Conservation (phyloP, 2,113 vertebrate genomes). For the Ictidomys tridecemlineatus region DNA sequence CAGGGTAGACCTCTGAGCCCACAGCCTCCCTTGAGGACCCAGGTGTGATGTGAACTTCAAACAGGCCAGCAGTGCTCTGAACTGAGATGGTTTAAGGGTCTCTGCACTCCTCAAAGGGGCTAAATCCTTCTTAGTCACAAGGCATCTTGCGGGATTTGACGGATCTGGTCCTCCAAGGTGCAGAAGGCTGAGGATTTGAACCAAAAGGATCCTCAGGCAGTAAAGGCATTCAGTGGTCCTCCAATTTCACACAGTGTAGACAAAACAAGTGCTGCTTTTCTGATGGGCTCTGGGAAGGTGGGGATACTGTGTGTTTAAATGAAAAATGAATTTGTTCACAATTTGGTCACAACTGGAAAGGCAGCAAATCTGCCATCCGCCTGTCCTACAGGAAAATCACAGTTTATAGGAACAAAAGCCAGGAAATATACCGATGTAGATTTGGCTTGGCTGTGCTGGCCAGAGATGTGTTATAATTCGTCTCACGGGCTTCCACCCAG, state of each 20-base stretch:
- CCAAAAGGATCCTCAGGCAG: background rate
- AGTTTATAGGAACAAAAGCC: background rate
- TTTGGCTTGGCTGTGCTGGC: background rate
- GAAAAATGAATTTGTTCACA: background rate
- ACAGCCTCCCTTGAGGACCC: background rate
- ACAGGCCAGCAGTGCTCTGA: background rate
- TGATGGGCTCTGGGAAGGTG: background rate
- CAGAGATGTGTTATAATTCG: background rate
- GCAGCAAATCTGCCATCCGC: background rate
- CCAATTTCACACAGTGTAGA: background rate
- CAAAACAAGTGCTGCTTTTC: background rate
- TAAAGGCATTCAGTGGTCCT: background rate
- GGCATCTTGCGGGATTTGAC: background rate
- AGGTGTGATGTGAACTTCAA: background rate
- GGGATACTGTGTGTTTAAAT: rapidly evolving
- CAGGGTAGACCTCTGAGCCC: background rate
- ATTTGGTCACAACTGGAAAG: background rate
- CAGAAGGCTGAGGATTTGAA: background rate
- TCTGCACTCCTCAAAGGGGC: background rate
- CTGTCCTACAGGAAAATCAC: background rate
- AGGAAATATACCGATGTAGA: background rate
- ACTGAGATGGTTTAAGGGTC: background rate
- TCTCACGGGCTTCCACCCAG: background rate
- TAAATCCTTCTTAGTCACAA: background rate
- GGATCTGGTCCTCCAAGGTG: rapidly evolving